Conservation (phyloP, 2,113 vertebrate species). For the Nannospalax galili region DNA sequence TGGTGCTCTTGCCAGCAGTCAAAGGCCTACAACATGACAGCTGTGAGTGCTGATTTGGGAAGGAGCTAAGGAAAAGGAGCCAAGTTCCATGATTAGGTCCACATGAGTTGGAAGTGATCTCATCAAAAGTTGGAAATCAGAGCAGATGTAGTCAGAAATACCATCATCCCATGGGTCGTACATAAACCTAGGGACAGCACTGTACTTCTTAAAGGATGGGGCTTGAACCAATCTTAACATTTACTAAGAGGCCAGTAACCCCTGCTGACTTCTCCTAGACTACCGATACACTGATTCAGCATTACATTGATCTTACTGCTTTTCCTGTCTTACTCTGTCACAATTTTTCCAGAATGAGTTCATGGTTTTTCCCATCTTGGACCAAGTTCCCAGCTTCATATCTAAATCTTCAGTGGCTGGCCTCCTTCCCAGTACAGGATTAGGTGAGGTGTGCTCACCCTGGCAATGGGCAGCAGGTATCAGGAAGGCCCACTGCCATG, state of each 20-base stretch:
- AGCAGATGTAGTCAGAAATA: not conserved
- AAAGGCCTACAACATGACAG: not conserved
- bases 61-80: not conserved
- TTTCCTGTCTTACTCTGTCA: slow-evolving; percentile 47
- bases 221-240: not conserved
- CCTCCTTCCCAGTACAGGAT: not conserved
- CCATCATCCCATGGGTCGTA: not conserved
- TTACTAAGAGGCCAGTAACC: not conserved
- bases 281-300: not conserved
- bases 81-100: not conserved
- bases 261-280: not conserved
- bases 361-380: not conserved
- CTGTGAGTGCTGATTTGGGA: not conserved
- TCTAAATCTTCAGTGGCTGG: not conserved
- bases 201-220: not conserved
- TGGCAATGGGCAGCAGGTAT: not conserved
- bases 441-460: not conserved
- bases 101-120: not conserved
- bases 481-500: not conserved
- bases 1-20: not conserved
- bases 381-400: slow-evolving; percentile 15
- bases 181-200: not conserved
- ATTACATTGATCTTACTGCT: not conserved
- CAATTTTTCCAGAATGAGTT: slow-evolving; percentile 3
- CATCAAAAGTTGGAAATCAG: slow-evolving; percentile 10